phyloP scores from a whole-genome alignment of 2,113 vertebrate species.

The Clarias batrachus region DNA sequence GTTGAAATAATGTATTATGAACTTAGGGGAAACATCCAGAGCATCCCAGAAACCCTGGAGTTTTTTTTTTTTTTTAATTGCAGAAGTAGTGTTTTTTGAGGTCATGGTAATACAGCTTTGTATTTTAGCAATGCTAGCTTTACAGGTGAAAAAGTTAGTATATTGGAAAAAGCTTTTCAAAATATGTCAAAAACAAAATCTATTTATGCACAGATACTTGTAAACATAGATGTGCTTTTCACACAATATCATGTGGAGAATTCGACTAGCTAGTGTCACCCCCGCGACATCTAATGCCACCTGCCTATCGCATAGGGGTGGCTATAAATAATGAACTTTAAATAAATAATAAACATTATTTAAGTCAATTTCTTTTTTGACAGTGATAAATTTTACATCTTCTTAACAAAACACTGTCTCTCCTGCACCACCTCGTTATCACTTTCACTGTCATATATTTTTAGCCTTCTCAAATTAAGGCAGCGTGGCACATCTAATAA shows the following conservation, averaged over 20 bases:
- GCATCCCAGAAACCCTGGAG: background rate
- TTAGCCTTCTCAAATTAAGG: background rate
- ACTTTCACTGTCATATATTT: background rate
- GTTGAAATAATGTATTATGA: background rate
- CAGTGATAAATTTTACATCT: background rate
- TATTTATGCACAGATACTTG: conserved; percentile 40
- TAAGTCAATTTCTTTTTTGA: background rate
- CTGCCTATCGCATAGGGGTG: too few relatives aligned
- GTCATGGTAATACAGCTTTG: background rate
- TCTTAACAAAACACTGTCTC: background rate
- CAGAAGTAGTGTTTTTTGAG: background rate
- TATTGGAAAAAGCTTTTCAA: background rate
- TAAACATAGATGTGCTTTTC: conserved; percentile 13
- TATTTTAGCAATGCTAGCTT: background rate
- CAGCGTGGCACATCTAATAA: background rate
- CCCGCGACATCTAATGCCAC: background rate
- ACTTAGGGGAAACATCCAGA: background rate
- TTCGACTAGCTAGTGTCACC: background rate
- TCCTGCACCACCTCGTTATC: background rate
- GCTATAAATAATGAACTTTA: background rate
- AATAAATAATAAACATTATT: conserved; percentile 1
- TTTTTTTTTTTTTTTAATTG: background rate
- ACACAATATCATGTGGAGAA: background rate
- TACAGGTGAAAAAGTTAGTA: background rate
- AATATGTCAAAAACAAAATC: conserved; percentile 44